Conservation (phyloP, 1,140 invertebrate genomes). For the Heliconius hewitsoni region DNA sequence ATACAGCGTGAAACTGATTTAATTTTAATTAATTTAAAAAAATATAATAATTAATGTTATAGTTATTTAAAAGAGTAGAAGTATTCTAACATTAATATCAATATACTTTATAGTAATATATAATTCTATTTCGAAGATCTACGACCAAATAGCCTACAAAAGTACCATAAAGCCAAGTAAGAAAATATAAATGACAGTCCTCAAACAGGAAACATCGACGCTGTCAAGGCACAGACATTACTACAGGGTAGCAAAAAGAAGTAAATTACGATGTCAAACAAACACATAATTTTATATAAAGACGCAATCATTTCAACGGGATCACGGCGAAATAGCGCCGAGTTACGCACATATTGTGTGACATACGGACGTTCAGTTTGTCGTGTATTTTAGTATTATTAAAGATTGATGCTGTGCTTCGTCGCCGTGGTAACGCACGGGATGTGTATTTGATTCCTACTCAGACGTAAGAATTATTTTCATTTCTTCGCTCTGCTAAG, state of each 20-base stretch:
- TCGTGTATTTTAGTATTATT: background rate
- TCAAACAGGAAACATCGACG: conserved; percentile 9
- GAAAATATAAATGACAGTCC: background rate
- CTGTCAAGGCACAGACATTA: conserved; percentile 28
- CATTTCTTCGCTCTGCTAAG: no score
- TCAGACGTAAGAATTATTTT: no score
- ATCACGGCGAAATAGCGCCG: conserved; percentile 58
- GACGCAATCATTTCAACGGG: conserved; percentile 67
- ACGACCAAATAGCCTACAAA: background rate
- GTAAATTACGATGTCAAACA: conserved; percentile 58
- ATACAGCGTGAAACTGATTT: background rate
- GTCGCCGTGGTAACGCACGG: background rate
- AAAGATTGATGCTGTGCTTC: background rate
- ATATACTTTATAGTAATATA: no score
- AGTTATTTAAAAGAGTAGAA: no score
- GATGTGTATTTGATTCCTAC: no score
- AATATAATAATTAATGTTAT: no score
- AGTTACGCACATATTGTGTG: conserved; percentile 61
- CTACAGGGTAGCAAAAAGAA: conserved; percentile 35
- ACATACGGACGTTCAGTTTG: background rate
- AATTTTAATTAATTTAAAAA: no score
- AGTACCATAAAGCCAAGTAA: background rate
- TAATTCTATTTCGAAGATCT: no score
- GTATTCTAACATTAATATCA: no score
- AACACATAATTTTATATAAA: conserved; percentile 69